These are phyloP conservation scores for Thaumatotibia leucotreta DNA, from an alignment of 1,140 invertebrate genomes.

Conservation along the genomic window DNA sequence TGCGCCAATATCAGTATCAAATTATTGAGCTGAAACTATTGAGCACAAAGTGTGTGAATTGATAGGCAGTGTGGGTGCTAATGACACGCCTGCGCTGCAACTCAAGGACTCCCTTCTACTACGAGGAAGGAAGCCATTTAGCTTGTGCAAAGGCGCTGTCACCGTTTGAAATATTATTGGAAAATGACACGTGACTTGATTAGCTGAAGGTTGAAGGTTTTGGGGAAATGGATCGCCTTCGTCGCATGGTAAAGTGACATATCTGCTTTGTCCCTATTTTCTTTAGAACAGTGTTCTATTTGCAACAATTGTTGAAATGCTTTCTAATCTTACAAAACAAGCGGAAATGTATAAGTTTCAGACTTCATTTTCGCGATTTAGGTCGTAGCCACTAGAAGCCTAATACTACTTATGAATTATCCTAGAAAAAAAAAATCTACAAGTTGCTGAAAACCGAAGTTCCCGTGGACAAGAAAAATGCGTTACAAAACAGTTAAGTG, in stretches of 20 bases:
- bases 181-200: not conserved
- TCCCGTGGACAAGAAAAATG: too few relatives aligned
- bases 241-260: too few relatives aligned
- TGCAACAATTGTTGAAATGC: too few relatives aligned
- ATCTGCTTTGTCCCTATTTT: too few relatives aligned
- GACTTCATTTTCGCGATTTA: too few relatives aligned
- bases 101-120: constrained; percentile 66
- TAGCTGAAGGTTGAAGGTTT: not conserved
- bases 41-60: not conserved
- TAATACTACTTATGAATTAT: too few relatives aligned
- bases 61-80: constrained; percentile 39
- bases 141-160: constrained; percentile 6
- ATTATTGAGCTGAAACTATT: not conserved
- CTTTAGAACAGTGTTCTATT: too few relatives aligned
- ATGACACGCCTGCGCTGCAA: constrained; percentile 46
- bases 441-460: too few relatives aligned
- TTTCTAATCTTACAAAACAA: too few relatives aligned
- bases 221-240: not conserved
- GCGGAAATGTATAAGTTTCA: too few relatives aligned
- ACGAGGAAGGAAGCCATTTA: constrained; percentile 38
- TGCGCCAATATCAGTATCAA: constrained; percentile 11
- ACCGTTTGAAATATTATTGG: not conserved
- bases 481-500: not conserved
- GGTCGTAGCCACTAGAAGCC: too few relatives aligned
- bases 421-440: too few relatives aligned